Base-by-base conservation (phyloP, 2,113 vertebrate species). In the Hypanus sabinus region DNA sequence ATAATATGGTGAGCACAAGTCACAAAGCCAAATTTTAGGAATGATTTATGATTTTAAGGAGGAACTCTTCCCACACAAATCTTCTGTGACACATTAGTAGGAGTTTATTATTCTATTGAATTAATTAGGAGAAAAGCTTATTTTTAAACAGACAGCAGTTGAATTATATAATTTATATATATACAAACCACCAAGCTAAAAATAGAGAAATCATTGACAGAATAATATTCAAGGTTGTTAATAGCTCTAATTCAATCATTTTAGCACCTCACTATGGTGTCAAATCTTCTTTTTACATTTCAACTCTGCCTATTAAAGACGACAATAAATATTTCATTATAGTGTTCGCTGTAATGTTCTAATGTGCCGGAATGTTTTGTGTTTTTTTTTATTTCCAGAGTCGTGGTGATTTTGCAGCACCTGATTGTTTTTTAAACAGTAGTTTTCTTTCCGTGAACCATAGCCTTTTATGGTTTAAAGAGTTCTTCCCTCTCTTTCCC, bases 261-360 rank as follows among this genome's bases (percentile, higher is more conserved):
- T 22, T 60, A 8, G n/a, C 80, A 38, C 33, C 36, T 18, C 79
- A 81, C 81, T 57, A 38, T 83, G 24, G 22, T 57, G 81, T n/a
- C 85, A 33, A 14, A 62, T 60, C 5, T 14, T n/a, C 57, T 5
- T 88, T 27, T 20, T 33, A 65, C 33, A 18, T 90, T n/a, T 36
- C 30, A 65, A 90, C 62, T 90, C n/a, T 85, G 3, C 18, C n/a
- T 57, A 87, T 87, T 62, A 55, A 87, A 1, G 2, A 60, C 12
- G 30, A 12, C 12, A n/a, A 88, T 88, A 62, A 88, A 62, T 88
- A 62, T 88, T 46, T 55, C 83, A 88, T 88, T 62, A 88, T 88
- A 62, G 27, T 55, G 12, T n/a, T 60, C 24, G 22, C 36, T 85
- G 9, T 30, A 20, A 0, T 60, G 60, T 55, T 90, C 14, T 20